Evolutionary conservation across 2,113 vertebrate species (phyloP).

Genomic region (Alligator sinensis): DNA sequence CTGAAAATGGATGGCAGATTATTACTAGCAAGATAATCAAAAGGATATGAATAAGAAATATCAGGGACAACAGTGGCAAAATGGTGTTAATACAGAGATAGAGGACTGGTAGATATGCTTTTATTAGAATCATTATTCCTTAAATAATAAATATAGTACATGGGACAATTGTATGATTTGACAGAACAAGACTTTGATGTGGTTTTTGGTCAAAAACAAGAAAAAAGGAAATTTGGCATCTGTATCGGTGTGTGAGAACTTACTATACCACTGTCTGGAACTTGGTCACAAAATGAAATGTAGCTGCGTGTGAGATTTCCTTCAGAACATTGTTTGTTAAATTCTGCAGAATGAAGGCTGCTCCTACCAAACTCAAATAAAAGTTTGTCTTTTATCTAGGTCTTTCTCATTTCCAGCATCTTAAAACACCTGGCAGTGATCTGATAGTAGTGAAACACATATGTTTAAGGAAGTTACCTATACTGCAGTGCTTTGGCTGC

Average conservation of each 20-base stretch:
- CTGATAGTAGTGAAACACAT: neutral
- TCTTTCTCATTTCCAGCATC: neutral
- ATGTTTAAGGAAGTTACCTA: neutral
- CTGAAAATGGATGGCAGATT: neutral
- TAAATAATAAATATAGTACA: neutral
- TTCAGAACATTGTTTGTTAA: neutral
- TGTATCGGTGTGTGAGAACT: neutral
- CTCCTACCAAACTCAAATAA: neutral
- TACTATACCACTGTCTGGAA: neutral
- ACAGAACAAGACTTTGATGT: fast-evolving
- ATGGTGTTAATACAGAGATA: neutral
- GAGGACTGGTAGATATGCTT: neutral
- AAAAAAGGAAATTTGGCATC: neutral
- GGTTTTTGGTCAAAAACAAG: neutral
- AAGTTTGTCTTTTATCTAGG: neutral
- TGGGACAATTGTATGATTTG: neutral
- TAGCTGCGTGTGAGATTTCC: neutral
- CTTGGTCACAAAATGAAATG: neutral
- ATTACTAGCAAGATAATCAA: neutral
- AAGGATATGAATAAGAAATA: neutral
- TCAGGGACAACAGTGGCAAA: neutral
- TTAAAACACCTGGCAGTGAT: neutral
- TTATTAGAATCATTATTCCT: neutral
- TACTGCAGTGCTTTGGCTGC: too few relatives aligned
- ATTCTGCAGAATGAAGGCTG: neutral